phyloP scores from a whole-genome alignment of 1,140 invertebrate genomes.

The Aporrectodea caliginosa region DNA sequence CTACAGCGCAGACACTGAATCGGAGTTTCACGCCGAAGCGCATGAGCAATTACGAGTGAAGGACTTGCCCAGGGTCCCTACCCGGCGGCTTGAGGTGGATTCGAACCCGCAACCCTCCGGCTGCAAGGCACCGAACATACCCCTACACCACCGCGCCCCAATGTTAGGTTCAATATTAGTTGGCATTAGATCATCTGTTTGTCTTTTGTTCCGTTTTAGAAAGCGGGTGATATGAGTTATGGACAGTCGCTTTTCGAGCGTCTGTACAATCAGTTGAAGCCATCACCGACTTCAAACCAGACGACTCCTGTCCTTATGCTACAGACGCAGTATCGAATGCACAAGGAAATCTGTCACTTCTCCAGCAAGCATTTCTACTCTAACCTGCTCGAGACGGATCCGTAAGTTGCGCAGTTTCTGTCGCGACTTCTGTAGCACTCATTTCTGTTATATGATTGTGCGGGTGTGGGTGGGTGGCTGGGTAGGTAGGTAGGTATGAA shows the following conservation, averaged over 20 bases:
- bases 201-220: slow-evolving; percentile 35
- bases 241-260: slow-evolving; percentile 48
- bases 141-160: no score
- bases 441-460: no score
- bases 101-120: no score
- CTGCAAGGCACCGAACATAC: no score
- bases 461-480: no score
- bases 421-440: neutral
- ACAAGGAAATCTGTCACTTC: slow-evolving; percentile 43
- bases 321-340: slow-evolving; percentile 47
- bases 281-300: neutral
- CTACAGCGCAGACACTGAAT: no score
- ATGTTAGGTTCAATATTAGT: no score
- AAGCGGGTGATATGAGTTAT: slow-evolving; percentile 39
- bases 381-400: slow-evolving; percentile 39
- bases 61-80: no score
- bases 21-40: no score
- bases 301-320: slow-evolving; percentile 41
- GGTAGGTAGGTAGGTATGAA: no score
- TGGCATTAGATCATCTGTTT: neutral
- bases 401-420: slow-evolving; percentile 33
- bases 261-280: slow-evolving; percentile 41
- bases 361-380: slow-evolving; percentile 44
- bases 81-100: no score
- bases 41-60: no score